A percentile compares a stretch with the other conserved stretches of the same genome.
Conservation (phyloP, 2,888 invertebrate genomes). For the Dynastes grantii region DNA sequence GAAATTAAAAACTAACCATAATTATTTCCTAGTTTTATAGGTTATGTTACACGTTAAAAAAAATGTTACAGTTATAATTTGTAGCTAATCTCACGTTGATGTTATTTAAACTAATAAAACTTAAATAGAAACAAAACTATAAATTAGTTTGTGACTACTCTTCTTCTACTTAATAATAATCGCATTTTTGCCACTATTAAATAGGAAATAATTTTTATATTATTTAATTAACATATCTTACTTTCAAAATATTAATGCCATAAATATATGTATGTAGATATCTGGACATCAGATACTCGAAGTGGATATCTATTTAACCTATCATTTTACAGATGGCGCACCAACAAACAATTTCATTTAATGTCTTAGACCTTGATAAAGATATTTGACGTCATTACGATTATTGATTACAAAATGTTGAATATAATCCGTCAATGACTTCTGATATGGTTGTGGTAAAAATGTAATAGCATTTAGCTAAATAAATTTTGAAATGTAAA, state of each 20-base stretch:
- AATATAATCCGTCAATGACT: constrained; percentile 12
- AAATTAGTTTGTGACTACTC: too few relatives aligned
- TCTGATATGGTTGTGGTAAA: constrained; percentile 1
- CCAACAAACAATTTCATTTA: neutral
- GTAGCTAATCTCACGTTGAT: too few relatives aligned
- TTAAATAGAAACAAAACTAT: too few relatives aligned
- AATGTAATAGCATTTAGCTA: neutral
- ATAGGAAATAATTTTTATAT: too few relatives aligned
- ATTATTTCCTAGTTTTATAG: constrained; percentile 10
- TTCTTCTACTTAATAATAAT: too few relatives aligned
- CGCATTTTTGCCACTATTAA: too few relatives aligned
- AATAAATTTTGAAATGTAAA: neutral
- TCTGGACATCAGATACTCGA: too few relatives aligned
- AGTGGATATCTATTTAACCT: neutral
- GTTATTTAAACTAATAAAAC: too few relatives aligned
- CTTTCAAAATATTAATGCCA: too few relatives aligned
- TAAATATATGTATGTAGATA: too few relatives aligned
- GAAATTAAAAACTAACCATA: constrained; percentile 32
- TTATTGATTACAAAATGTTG: constrained; percentile 29
- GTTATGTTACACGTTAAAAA: neutral
- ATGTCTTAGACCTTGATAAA: constrained; percentile 5
- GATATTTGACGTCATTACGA: constrained; percentile 26
- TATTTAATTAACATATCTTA: too few relatives aligned
- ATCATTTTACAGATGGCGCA: neutral
- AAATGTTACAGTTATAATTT: too few relatives aligned